Base-by-base conservation (phyloP, 1,140 invertebrate genomes). In the Wasmannia auropunctata region DNA sequence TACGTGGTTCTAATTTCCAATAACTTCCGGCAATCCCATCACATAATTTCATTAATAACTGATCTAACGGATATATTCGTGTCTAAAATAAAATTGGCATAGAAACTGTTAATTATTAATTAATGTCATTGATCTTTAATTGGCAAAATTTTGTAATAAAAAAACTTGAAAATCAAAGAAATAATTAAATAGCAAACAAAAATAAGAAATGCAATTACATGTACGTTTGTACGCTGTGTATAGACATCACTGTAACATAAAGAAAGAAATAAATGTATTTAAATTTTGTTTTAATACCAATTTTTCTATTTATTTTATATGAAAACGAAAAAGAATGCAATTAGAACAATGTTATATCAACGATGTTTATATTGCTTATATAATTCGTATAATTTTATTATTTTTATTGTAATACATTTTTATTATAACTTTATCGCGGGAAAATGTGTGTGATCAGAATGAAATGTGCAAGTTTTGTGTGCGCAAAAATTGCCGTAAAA, bases 21-120 rank as follows among this genome's bases (percentile, higher is more conserved):
- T 72, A 72, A 74, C 14, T 51, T 46, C 6, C 19, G 16, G 19
- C 14, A 72, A 60, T 65, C 22, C 5, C 8, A 34, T 58, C 25
- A 56, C 7, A 19, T 58, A 69, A 83, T 46, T 74, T 74, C 37
- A 72, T 74, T 34, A 79, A 51, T 37, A 31, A 58, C 3, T 37
- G 4, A 2, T 54, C 31, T n/a, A n/a, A n/a, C n/a, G 0, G 54
- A 70, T 14, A 81, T 72, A 28, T 56, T n/a, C 25, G 10, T 31
- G 14, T 22, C 37, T 8, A 37, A 67, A 65, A 46, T 63, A 77
- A 65, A 65, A 43, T 22, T 28, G 1, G 1, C 43, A 60, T 25
- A n/a, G n/a, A 8, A 40, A 54, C 4, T n/a, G 2, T 5, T 40
- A 6, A 14, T 69, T 54, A 54, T 80, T 67, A 54, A 54, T 54